Conservation (phyloP, 53 echinoderm and acorn worm genomes). For the Holothuria leucospilota region DNA sequence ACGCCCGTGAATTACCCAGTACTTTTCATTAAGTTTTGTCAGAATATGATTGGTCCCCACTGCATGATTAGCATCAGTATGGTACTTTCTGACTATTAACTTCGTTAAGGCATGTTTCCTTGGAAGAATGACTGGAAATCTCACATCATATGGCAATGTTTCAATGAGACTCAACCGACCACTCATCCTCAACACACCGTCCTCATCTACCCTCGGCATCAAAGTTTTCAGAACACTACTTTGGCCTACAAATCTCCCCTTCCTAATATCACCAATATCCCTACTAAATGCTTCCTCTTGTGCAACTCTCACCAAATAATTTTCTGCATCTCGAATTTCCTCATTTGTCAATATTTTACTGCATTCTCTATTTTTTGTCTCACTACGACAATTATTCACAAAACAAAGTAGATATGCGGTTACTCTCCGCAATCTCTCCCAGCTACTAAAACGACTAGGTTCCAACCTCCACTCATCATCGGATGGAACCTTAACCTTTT, state of each 20-base stretch:
- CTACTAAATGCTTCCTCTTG: slow-evolving; percentile 10
- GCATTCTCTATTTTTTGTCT: neutral
- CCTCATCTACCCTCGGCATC: slow-evolving; percentile 35
- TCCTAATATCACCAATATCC: slow-evolving; percentile 26
- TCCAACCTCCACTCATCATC: slow-evolving; percentile 12
- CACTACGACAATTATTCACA: slow-evolving; percentile 17
- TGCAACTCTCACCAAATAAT: slow-evolving; percentile 5
- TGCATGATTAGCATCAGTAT: slow-evolving; percentile 33
- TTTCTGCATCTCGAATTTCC: slow-evolving; percentile 19
- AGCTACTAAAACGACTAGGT: slow-evolving; percentile 29
- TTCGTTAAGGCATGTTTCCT: slow-evolving; percentile 31
- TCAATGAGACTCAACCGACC: slow-evolving; percentile 45
- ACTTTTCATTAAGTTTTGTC: slow-evolving; percentile 10
- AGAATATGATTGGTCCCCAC: slow-evolving; percentile 30
- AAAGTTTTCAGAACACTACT: slow-evolving; percentile 12
- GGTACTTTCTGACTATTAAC: slow-evolving; percentile 36
- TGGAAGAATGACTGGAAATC: slow-evolving; percentile 18
- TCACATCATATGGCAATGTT: slow-evolving; percentile 46
- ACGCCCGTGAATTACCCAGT: slow-evolving; percentile 27
- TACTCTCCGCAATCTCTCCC: slow-evolving; percentile 25
- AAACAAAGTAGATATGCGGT: slow-evolving; percentile 17
- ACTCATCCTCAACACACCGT: slow-evolving; percentile 38
- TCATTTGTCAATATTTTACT: neutral
- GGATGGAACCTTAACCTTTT: neutral
- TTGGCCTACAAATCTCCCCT: neutral